Evolutionary conservation across 92 coral and sea anemone species (phyloP).

Genomic region (Epizoanthus ramosus): DNA sequence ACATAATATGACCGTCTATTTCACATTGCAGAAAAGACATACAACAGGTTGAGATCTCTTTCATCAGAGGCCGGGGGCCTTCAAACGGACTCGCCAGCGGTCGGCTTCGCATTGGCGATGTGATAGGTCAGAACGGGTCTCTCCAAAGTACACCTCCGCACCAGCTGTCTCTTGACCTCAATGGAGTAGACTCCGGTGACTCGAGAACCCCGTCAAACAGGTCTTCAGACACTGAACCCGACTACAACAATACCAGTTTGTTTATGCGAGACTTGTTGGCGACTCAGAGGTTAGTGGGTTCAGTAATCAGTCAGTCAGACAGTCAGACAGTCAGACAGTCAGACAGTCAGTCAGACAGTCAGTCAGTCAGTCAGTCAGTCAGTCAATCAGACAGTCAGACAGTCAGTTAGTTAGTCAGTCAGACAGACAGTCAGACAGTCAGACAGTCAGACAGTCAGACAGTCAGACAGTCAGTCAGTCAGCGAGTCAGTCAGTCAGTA

Average conservation of each 20-base stretch:
- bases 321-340: too few species aligned
- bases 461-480: too few species aligned
- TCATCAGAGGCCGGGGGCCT: conserved; percentile 64
- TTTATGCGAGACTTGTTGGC: conserved; percentile 69
- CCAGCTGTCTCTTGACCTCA: conserved; percentile 35
- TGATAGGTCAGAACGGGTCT: conserved; percentile 11
- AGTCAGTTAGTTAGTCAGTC: too few species aligned
- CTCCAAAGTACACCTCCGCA: conserved; percentile 8
- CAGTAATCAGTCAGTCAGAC: background rate
- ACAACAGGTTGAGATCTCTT: conserved; percentile 73
- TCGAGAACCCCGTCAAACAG: conserved; percentile 66
- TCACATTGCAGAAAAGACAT: conserved; percentile 56
- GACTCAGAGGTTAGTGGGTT: background rate
- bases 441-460: too few species aligned
- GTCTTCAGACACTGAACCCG: conserved; percentile 67
- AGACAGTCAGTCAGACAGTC: background rate
- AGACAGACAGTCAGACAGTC: too few species aligned
- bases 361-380: conserved; percentile 43
- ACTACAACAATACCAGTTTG: conserved; percentile 68
- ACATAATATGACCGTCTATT: background rate
- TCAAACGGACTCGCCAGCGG: conserved; percentile 11
- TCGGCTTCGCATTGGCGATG: background rate
- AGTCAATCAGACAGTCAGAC: too few species aligned
- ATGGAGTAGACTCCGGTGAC: conserved; percentile 63
- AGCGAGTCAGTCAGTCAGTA: too few species aligned